phyloP scores from a whole-genome alignment of 2,888 invertebrate species.

The Leptinotarsa peninsularis region DNA sequence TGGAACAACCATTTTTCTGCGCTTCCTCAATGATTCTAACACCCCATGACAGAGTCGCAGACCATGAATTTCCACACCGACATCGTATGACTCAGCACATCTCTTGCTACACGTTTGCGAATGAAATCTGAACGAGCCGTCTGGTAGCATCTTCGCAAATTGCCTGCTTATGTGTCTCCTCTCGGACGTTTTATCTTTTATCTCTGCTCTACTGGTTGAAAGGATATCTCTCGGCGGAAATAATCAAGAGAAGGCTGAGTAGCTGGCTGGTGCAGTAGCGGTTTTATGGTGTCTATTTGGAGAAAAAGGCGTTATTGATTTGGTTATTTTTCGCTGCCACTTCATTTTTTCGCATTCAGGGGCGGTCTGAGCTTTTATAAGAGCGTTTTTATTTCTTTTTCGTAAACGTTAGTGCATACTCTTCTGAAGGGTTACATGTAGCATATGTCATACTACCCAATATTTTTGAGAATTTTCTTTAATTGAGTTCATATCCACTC shows the following conservation, averaged over 20 bases:
- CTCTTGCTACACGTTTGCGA: constrained; percentile 3
- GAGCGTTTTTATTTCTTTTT: no score
- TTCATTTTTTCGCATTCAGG: not conserved
- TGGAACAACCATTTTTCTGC: not conserved
- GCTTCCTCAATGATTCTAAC: not conserved
- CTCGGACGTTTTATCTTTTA: constrained; percentile 24
- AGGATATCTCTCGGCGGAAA: constrained; percentile 6
- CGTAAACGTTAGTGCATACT: no score
- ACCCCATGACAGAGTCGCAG: not conserved
- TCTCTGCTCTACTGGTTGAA: constrained; percentile 11
- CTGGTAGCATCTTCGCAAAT: constrained; percentile 20
- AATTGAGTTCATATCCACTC: no score
- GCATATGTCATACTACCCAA: no score
- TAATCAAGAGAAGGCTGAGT: constrained; percentile 16
- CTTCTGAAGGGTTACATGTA: no score
- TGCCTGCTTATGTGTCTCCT: constrained; percentile 24
- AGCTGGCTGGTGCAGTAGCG: constrained; percentile 8
- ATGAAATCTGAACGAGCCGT: constrained; percentile 17
- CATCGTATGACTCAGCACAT: constrained; percentile 14
- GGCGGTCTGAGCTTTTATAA: not conserved
- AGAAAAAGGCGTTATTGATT: not conserved
- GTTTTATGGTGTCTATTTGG: constrained; percentile 15
- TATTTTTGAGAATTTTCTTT: no score
- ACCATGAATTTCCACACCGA: not conserved
- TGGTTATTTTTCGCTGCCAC: constrained; percentile 1